These are phyloP conservation scores for Erinaceus europaeus DNA, from an alignment of 2,113 vertebrate species.

Conservation along the genomic window DNA sequence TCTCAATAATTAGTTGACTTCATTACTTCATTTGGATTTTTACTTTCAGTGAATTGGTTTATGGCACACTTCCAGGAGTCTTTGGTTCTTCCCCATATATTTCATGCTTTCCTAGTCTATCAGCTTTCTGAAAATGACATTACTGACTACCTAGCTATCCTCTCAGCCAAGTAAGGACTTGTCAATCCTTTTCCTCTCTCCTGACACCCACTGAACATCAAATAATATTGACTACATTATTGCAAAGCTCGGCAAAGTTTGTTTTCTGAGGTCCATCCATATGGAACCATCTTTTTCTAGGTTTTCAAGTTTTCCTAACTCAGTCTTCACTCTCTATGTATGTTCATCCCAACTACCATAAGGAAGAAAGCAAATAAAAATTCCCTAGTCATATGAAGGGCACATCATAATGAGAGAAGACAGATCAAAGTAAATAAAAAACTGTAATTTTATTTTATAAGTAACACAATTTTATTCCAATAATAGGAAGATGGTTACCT, in stretches of 20 bases:
- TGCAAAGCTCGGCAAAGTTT: no score
- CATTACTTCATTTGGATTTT: no score
- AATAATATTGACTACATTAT: no score
- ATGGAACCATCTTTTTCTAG: background rate
- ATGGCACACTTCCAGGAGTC: no score
- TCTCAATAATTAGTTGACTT: background rate
- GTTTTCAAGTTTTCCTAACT: background rate
- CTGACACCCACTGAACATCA: no score
- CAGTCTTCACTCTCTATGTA: background rate
- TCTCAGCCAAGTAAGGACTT: background rate
- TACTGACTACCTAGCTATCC: no score
- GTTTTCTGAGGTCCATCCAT: background rate
- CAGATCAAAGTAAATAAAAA: no score
- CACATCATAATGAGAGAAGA: fast-evolving
- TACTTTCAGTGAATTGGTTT: no score
- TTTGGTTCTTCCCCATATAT: background rate
- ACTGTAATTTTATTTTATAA: background rate
- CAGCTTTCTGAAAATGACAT: background rate
- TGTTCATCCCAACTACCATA: fast-evolving
- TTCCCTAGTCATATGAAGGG: background rate
- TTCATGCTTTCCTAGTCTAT: no score
- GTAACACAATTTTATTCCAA: no score
- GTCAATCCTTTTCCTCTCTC: background rate
- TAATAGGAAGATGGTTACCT: no score
- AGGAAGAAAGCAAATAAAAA: background rate